Base-by-base conservation (phyloP, 2,797 vertebrate species). In the Eulemur albifrons region DNA sequence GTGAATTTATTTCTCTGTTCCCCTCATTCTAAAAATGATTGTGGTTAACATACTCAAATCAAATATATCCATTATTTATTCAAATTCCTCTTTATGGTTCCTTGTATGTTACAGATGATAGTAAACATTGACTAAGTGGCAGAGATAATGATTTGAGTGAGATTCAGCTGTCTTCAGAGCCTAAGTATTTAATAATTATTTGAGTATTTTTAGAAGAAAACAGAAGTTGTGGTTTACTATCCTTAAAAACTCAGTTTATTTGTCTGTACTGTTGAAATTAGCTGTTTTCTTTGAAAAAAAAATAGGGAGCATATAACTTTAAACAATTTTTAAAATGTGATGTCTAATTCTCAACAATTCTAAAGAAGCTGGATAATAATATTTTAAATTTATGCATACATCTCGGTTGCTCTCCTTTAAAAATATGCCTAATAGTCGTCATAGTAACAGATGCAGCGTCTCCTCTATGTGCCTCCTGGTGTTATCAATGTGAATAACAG, bases 401-500 rank as follows among this genome's bases (percentile, higher is more conserved):
- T 7, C 20, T 72, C 43, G 3, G 5, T 45, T 79, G 11, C 4
- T 52, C 0, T 92, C 73, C 59, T 94, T 63, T 93, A 63, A 92
- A 96, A 96, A 91, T 69, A 87, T 83, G 52, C 50, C 38, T 69
- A 75, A 27, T 4, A 23, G 94, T 97, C 8, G 38, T 96, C 70
- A 96, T 96, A 75, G 96, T 76, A 97, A 97, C 96, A 94, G 38
- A 70, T 50, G 25, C 80, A 57, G 48, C 4, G 9, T 38, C 72
- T 82, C 30, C 43, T 96, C 82, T 93, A 77, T 93, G 93, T 93
- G 50, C 90, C 57, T 96, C 91, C 96, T 92, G 93, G 70, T 95
- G 90, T 86, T 84, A 76, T 76, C 38, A 87, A 2, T 59, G 75
- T 82, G 82, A 96, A 96, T 72, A 91, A 80, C 65, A 93, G 67